Evolutionary conservation across 2,888 invertebrate genomes (phyloP), one percentile per base, ranked within the genome.

Genomic region (Microctonus aethiopoides): DNA sequence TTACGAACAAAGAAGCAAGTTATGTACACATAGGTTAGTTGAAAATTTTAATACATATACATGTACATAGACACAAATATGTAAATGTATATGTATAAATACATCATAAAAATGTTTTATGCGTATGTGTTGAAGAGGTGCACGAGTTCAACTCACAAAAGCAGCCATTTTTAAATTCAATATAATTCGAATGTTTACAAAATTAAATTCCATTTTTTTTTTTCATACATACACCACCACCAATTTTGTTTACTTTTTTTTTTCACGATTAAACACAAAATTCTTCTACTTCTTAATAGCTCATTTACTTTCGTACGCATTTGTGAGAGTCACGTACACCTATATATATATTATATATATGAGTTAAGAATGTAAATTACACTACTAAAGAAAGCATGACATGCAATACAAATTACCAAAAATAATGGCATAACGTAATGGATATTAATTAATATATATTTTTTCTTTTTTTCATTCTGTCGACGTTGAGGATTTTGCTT

Each of bases 1-100:
- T 86, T 85, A 86, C 84, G 84, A 85, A 86, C 84, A 86, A 84
- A 85, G 80, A 86, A 86, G 86, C 86, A 80, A 85, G 83, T 84
- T 86, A 86, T 86, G 82, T 86, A 86, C 86, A 86, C 83, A 83
- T 83, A 83, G 83, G 84, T 86, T 86, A 86, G 86, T 85, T 79
- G 79, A 82, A 79, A 81, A 80, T 16, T 29, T 78, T 78, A 74
- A 72, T 46, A 46, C 16, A 46, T 46, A 46, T 46, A 70, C 24
- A 59, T 68, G 57, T 39, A 54, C 59, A 11, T 56, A 20, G 36
- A 46, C 41, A 29, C 29, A 29, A 29, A 29, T 7, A 29, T 5
- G 29, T 29, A 29, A n/a, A 68, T 67, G 67, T 59, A 54, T 54
- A 52, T 67, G 22, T 13, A 39, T 56, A 54, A 52, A 10, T 64